A percentile compares a stretch with the other conserved stretches of the same genome.
These are phyloP conservation scores for Brachyhypopomus gauderio DNA, from an alignment of 2,113 vertebrate species.

Conservation along the genomic window DNA sequence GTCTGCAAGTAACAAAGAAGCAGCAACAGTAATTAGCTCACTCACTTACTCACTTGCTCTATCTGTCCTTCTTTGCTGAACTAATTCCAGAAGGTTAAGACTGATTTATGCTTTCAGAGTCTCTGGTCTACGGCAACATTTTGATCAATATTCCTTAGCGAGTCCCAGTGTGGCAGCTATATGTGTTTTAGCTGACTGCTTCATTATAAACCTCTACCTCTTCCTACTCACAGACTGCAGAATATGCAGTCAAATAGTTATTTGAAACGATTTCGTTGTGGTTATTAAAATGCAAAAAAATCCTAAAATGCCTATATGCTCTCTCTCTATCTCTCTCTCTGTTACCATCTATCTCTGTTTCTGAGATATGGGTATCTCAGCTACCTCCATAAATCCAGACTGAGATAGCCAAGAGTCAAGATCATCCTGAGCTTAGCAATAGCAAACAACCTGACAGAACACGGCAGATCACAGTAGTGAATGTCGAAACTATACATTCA, in stretches of 20 bases:
- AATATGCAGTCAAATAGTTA: constrained; percentile 28
- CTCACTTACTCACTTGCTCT: background rate
- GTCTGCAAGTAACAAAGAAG: background rate
- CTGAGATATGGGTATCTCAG: background rate
- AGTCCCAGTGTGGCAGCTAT: constrained; percentile 33
- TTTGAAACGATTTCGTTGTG: background rate
- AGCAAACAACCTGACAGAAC: too few relatives aligned
- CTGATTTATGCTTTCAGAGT: constrained; percentile 18
- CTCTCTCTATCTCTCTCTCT: background rate
- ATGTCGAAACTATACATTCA: too few relatives aligned
- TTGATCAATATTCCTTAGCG: constrained; percentile 45
- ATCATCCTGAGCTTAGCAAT: too few relatives aligned
- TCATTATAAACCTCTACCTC: constrained; percentile 49
- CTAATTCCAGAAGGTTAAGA: constrained; percentile 6
- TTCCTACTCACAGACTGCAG: constrained; percentile 35
- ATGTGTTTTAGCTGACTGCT: constrained; percentile 34
- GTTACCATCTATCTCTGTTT: background rate
- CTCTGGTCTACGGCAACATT: background rate
- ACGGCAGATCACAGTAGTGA: too few relatives aligned
- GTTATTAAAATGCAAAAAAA: background rate
- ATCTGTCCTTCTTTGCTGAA: background rate
- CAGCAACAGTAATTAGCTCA: background rate
- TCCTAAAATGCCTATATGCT: background rate
- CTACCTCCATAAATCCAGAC: too few relatives aligned
- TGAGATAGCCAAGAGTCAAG: too few relatives aligned